Base-by-base conservation (phyloP, 2,888 invertebrate genomes). In the Rotaria magnacalcarata region DNA sequence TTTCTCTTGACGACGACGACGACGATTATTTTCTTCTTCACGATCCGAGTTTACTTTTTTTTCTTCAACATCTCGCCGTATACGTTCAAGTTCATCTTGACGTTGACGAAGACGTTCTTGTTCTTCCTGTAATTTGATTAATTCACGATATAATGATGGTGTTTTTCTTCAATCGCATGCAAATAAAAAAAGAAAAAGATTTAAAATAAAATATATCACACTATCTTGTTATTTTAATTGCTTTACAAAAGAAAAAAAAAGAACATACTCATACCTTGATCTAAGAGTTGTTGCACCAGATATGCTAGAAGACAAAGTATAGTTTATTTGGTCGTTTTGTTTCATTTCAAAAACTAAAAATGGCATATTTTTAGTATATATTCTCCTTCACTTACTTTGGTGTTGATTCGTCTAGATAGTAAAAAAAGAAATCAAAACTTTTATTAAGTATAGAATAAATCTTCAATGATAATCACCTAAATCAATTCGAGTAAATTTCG, bases 21-120 rank as follows among this genome's bases (percentile, higher is more conserved):
- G 54, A 3, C 14, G 50, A 11, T 16, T 11, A n/a, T 58, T n/a
- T 67, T 67, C 67, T 67, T 67, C 67, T 1, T 67, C 67, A 67
- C 34, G 27, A 14, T 67, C 67, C 3, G 34, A 67, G 2, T 67
- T 10, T 34, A 34, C 3, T n/a, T 34, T 27, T 34, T 67, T 80
- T n/a, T 80, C 80, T 47, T 80, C 80, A 8, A 19, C 80, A n/a
- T 8, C 24, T 47, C 5, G 21, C 10, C 80, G 80, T 24, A 80
- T 80, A 10, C 24, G 47, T 47, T 80, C 47, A 47, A 80, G 19
- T 47, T 80, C 80, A 47, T 24, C 47, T 80, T 80, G 80, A 47
- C 80, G 80, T 21, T 19, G 43, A 80, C 80, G 80, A 43, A 80
- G 47, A 47, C 80, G 80, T 80, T 80, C 80, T 47, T 80, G 80